Evolutionary conservation across 2,113 vertebrate genomes (phyloP), one percentile per base, ranked within the genome.

Genomic region (Osmerus eperlanus): DNA sequence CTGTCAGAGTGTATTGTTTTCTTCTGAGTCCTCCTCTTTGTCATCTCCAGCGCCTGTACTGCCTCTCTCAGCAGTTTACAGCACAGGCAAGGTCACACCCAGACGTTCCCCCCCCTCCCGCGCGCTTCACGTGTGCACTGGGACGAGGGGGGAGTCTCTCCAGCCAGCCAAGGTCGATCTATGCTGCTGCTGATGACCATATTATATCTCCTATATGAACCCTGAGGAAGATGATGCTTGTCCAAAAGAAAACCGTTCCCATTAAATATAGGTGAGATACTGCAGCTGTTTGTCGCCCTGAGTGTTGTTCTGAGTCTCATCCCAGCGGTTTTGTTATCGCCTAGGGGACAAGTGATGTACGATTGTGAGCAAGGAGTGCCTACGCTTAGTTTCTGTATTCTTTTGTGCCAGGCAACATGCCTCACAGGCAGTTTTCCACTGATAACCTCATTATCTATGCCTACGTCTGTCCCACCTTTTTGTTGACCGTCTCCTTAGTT

Each of bases 1-100:
- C 85, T 87, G 88, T 89, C 89, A 87, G 79, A 74, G 62, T 84
- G 87, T 83, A 88, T 88, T 87, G 86, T 92, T 91, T 89, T 89
- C 84, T 74, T 79, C 79, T 81, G 71, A 65, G 76, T 79, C 58
- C 70, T 28, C 59, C 68, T 64, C 77, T 81, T 90, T 89, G 87
- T 90, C 87, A 86, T 90, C 85, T 78, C 71, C 76, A 9, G 51
- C 75, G 84, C 78, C 76, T 84, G 80, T 88, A 83, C 79, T 85
- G 87, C 88, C 84, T 88, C 81, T 85, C 83, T 90, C 89, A 92
- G 91, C 89, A 84, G 82, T 91, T 90, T 89, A 89, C 77, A 70
- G 72, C 63, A 3, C 78, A 74, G 84, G 82, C 89, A 89, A 91
- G 89, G 88, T 89, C 83, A 64, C 71, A 70, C 83, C 84, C 67